These are phyloP conservation scores for Urocyon cinereoargenteus DNA, from an alignment of 2,797 vertebrate species.

Conservation along the genomic window DNA sequence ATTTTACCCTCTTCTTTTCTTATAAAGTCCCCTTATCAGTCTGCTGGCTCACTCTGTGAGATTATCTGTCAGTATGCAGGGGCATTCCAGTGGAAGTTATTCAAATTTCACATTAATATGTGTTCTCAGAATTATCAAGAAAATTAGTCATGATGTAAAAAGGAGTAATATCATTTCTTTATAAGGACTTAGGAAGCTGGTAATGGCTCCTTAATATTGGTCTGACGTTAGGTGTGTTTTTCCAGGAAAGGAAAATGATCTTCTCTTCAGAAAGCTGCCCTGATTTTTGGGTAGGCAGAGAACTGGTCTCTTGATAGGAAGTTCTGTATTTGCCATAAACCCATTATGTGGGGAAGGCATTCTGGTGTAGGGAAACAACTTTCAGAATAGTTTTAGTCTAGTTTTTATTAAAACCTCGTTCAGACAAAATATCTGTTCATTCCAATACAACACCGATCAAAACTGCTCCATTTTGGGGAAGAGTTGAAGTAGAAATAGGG, in stretches of 20 bases:
- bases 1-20: constrained; percentile 43
- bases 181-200: constrained; percentile 51
- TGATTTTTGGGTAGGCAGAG: constrained; percentile 54
- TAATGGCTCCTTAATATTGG: constrained; percentile 52
- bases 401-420: constrained; percentile 35
- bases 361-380: constrained; percentile 6
- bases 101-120: constrained; percentile 61
- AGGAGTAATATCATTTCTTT: constrained; percentile 55
- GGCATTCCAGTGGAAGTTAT: constrained; percentile 71
- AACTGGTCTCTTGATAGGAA: not conserved
- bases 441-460: constrained; percentile 23
- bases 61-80: constrained; percentile 71
- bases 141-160: constrained; percentile 31
- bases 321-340: constrained; percentile 56
- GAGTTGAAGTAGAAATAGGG: not conserved
- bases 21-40: constrained; percentile 67
- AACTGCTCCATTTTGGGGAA: constrained; percentile 33
- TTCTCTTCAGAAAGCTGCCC: constrained; percentile 60
- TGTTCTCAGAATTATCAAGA: constrained; percentile 62
- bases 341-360: not conserved
- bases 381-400: constrained; percentile 42
- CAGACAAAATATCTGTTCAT: not conserved
- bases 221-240: constrained; percentile 59
- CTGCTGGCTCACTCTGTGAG: not conserved
- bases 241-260: constrained; percentile 62